A percentile compares a stretch with the other conserved stretches of the same genome.
These are phyloP conservation scores for Enteromius anoplus DNA, from an alignment of 2,797 vertebrate species.

Conservation along the genomic window DNA sequence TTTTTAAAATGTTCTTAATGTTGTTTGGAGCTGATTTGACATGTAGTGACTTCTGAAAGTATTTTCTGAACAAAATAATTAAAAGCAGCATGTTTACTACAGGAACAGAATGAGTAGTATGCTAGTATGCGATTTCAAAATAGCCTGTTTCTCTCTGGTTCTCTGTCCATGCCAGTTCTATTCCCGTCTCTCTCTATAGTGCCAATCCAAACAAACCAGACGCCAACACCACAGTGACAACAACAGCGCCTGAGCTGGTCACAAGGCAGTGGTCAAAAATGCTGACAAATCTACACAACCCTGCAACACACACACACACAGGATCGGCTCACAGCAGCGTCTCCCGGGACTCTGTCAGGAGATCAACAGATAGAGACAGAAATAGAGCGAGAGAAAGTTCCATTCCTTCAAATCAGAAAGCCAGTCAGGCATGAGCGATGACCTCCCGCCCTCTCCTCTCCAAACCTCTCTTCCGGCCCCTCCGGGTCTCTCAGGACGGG, in stretches of 20 bases:
- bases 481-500: background rate
- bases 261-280: conserved; percentile 46
- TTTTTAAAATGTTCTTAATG: too few species aligned
- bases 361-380: conserved; percentile 23
- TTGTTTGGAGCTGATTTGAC: background rate
- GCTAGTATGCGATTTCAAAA: background rate
- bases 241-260: conserved; percentile 40
- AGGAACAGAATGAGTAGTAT: background rate
- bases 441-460: background rate
- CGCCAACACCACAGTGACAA: conserved; percentile 45
- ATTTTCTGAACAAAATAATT: conserved; percentile 3
- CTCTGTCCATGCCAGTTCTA: conserved; percentile 10
- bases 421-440: conserved; percentile 17
- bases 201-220: conserved; percentile 47
- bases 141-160: conserved; percentile 13
- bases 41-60: background rate
- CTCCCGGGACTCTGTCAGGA: conserved; percentile 47
- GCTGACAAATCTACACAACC: conserved; percentile 23
- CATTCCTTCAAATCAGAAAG: conserved; percentile 7
- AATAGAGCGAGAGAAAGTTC: conserved; percentile 40
- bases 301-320: conserved; percentile 8
- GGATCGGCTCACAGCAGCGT: conserved; percentile 24
- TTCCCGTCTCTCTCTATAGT: conserved; percentile 29
- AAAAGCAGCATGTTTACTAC: background rate
- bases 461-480: conserved; percentile 1